Conservation (phyloP, 2,113 vertebrate genomes). For the Macrotus californicus region DNA sequence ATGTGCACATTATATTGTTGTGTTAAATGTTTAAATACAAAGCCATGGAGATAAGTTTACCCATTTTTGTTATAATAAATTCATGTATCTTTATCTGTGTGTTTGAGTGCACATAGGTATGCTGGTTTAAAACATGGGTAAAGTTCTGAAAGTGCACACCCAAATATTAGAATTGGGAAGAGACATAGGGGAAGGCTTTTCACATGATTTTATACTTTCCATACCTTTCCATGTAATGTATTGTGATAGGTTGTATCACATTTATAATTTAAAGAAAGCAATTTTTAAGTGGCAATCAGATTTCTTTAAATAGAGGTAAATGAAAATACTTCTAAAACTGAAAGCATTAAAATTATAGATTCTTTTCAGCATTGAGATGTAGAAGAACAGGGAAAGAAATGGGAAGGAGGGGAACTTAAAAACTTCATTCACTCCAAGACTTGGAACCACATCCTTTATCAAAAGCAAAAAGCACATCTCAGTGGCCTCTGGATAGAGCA, state of each 20-base stretch:
- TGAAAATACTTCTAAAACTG: background rate
- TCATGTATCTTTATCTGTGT: background rate
- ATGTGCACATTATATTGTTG: background rate
- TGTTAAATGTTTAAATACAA: background rate
- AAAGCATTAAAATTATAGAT: background rate
- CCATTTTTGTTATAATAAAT: background rate
- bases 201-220: background rate
- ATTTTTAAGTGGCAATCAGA: background rate
- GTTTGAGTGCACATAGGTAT: background rate
- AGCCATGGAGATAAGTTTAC: background rate
- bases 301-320: background rate
- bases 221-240: background rate
- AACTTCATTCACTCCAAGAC: background rate
- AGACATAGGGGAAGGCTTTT: background rate
- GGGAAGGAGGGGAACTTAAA: background rate
- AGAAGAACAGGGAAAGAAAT: background rate
- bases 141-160: background rate
- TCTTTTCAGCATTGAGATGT: background rate
- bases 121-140: background rate
- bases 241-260: background rate
- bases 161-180: background rate
- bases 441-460: background rate
- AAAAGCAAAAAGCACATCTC: background rate
- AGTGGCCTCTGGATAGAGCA: background rate
- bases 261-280: background rate